phyloP scores from a whole-genome alignment of 92 coral and sea anemone genomes.

The Palythoa heliodiscus region DNA sequence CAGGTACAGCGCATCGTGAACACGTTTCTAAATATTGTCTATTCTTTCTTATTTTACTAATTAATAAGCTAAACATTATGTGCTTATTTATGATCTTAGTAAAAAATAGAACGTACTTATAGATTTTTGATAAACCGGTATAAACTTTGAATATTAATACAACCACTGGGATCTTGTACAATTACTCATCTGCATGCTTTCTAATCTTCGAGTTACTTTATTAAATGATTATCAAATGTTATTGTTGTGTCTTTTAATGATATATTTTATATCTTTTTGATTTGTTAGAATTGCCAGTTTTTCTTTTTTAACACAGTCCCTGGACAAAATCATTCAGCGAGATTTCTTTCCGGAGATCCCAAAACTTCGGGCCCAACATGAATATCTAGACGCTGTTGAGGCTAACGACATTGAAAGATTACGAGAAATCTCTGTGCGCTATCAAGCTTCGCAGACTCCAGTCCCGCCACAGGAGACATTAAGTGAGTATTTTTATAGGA shows the following conservation, averaged over 20 bases:
- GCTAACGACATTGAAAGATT: slow-evolving; percentile 80
- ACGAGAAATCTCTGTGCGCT: slow-evolving; percentile 82
- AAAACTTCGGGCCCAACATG: slow-evolving; percentile 90
- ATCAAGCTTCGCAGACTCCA: slow-evolving; percentile 80
- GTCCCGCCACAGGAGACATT: slow-evolving; percentile 32
- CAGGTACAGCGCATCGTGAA: slow-evolving; percentile 57
- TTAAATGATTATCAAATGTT: no score
- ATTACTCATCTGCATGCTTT: no score
- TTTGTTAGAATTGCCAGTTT: background rate
- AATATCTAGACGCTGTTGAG: slow-evolving; percentile 90
- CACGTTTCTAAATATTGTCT: background rate
- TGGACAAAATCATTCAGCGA: slow-evolving; percentile 92
- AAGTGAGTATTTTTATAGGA: slow-evolving; percentile 53
- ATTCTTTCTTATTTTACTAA: no score
- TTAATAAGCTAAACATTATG: no score
- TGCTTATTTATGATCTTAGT: background rate
- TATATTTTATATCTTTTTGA: no score
- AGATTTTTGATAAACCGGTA: no score
- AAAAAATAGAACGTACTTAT: no score
- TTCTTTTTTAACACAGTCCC: slow-evolving; percentile 17
- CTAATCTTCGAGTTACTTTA: no score
- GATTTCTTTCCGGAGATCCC: slow-evolving; percentile 97
- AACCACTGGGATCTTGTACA: no score
- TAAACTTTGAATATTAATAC: no score
- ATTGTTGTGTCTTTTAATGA: background rate